Base-by-base conservation (phyloP, 2,888 invertebrate genomes). In the Nomada flava region DNA sequence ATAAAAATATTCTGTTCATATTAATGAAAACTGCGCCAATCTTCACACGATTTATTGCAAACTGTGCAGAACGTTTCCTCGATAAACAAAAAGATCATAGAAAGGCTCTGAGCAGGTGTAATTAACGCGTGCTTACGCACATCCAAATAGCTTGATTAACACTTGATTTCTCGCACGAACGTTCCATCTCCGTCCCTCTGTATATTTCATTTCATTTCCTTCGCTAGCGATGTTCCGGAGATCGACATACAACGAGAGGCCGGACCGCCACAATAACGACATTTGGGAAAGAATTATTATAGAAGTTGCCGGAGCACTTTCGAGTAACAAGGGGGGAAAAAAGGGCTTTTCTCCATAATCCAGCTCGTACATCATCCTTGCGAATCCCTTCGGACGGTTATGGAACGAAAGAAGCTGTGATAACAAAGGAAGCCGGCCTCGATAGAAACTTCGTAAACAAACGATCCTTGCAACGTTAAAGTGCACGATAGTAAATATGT, bases 261-360 rank as follows among this genome's bases (percentile, higher is more conserved):
- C 82, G 77, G 62, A 60, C 18, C 18, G 84, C 74, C 85, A 86
- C 86, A 88, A 89, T 90, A 86, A 90, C 85, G 88, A 89, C 89
- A 89, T 90, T 90, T 85, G 88, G 82, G 84, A 86, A 88, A 90
- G 88, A 90, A 88, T 90, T 90, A 90, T 90, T 89, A 87, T 88
- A 67, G 84, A 89, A 90, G 83, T 90, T 89, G 87, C 85, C 82
- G 85, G 85, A 82, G 84, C 85, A 86, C 84, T 88, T 87, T 82
- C 71, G 82, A 80, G 82, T 88, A 90, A 90, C 84, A 86, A 90
- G 86, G 86, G 84, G 86, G 84, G 81, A 83, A 85, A 88, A 87
- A 85, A 84, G 88, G 87, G 87, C 87, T 86, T 90, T 85, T 76
- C 84, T 86, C 86, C 83, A 86, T 87, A 89, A 85, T 86, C 86